A percentile compares a stretch with the other conserved stretches of the same genome.
phyloP scores from a whole-genome alignment of 2,888 invertebrate species.

The Pollenia labialis region DNA sequence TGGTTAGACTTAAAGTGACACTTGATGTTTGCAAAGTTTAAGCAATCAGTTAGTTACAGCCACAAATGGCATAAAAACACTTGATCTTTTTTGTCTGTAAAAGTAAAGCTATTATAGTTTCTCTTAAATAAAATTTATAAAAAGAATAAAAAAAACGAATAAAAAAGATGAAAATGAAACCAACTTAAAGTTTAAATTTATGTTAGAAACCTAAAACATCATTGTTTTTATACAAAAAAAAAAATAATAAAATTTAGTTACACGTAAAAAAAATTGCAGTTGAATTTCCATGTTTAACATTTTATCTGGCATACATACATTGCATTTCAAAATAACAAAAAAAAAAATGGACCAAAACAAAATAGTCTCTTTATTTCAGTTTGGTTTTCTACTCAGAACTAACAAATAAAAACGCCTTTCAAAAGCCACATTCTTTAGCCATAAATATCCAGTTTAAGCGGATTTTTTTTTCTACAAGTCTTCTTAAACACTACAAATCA shows the following conservation, averaged over 20 bases:
- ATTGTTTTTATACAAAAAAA: neutral
- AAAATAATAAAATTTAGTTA: neutral
- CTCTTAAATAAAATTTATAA: neutral
- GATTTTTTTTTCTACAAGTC: conserved; percentile 39
- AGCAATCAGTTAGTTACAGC: conserved; percentile 15
- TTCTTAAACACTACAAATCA: conserved; percentile 55
- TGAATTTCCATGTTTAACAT: conserved; percentile 32
- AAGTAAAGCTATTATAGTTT: conserved; percentile 11
- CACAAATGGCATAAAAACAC: conserved; percentile 33
- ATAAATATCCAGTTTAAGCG: conserved; percentile 64
- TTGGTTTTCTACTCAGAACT: conserved; percentile 39
- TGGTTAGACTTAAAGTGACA: conserved; percentile 32
- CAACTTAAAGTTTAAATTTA: conserved; percentile 7
- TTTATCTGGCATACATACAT: neutral
- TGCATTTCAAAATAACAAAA: neutral
- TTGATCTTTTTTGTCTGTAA: conserved; percentile 32
- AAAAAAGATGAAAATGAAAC: conserved; percentile 44
- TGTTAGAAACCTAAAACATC: conserved; percentile 38
- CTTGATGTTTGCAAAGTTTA: conserved; percentile 44
- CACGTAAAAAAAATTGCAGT: neutral
- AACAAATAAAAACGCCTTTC: conserved; percentile 65
- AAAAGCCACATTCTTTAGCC: conserved; percentile 69
- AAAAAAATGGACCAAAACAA: conserved; percentile 12
- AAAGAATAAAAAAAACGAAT: neutral
- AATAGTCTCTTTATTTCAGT: conserved; percentile 4